Evolutionary conservation across 2,113 vertebrate genomes (phyloP).

Genomic region (Leptosomus discolor): DNA sequence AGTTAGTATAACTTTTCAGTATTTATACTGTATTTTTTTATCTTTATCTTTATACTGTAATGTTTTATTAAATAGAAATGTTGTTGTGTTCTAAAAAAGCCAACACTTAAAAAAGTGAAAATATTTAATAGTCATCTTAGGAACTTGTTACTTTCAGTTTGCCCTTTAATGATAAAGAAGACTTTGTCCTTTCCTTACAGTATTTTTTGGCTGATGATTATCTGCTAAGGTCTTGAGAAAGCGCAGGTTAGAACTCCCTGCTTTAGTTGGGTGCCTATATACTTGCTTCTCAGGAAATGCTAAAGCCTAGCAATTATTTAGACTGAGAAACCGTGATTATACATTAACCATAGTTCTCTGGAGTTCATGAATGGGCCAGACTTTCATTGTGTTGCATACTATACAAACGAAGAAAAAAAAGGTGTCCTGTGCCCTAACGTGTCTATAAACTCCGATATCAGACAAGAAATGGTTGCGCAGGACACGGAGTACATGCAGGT

Average conservation of each 20-base stretch:
- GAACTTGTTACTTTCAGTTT: not conserved
- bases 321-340: not conserved
- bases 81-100: not conserved
- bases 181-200: not conserved
- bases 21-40: no score
- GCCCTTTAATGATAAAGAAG: not conserved
- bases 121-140: not conserved
- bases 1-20: not conserved
- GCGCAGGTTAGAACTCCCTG: not conserved
- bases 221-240: not conserved
- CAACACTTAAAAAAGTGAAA: not conserved
- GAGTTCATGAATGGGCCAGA: not conserved
- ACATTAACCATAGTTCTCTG: not conserved
- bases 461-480: not conserved
- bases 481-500: not conserved
- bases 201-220: not conserved
- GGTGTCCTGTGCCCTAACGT: not conserved
- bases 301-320: not conserved
- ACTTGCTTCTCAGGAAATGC: not conserved
- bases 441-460: not conserved
- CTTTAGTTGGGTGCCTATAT: not conserved
- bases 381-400: not conserved
- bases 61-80: not conserved
- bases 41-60: not conserved
- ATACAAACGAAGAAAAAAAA: not conserved